phyloP scores from a whole-genome alignment of 2,888 invertebrate genomes.

The Lordiphosa fenestrarum region DNA sequence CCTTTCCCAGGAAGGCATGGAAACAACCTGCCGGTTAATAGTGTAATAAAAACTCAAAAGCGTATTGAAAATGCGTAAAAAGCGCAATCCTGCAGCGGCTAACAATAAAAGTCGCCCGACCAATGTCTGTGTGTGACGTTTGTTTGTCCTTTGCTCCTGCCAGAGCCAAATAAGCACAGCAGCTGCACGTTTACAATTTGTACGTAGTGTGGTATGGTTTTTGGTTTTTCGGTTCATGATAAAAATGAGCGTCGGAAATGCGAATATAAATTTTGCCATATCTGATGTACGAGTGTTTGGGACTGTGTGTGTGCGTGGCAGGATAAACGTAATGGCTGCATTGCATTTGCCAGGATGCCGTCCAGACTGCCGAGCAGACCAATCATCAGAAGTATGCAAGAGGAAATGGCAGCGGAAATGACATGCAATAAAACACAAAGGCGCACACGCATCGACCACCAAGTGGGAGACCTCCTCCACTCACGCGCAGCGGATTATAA shows the following conservation, averaged over 20 bases:
- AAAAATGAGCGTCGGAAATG: conserved; percentile 77
- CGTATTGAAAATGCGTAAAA: conserved; percentile 44
- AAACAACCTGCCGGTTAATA: conserved; percentile 39
- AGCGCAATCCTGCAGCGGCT: conserved; percentile 43
- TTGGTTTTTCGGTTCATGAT: conserved; percentile 45
- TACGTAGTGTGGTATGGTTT: conserved; percentile 34
- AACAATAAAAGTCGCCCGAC: conserved; percentile 47
- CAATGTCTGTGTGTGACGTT: conserved; percentile 37
- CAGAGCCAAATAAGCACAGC: conserved; percentile 46
- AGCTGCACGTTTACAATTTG: conserved; percentile 71
- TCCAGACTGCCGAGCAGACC: conserved; percentile 60
- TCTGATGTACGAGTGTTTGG: conserved; percentile 70
- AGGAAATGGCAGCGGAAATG: conserved; percentile 77
- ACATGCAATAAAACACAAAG: conserved; percentile 79
- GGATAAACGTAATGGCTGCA: conserved; percentile 68
- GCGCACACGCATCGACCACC: conserved; percentile 47
- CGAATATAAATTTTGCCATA: conserved; percentile 78
- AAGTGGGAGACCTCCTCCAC: background rate
- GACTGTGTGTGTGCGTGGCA: conserved; percentile 12
- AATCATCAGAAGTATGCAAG: conserved; percentile 67
- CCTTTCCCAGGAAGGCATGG: background rate
- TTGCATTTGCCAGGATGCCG: conserved; percentile 58
- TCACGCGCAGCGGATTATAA: conserved; percentile 50
- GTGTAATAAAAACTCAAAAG: conserved; percentile 39
- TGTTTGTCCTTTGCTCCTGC: conserved; percentile 32